A percentile compares a stretch with the other conserved stretches of the same genome.
These are phyloP conservation scores for Cirrhinus mrigala DNA, from an alignment of 2,797 vertebrate species.

Conservation along the genomic window DNA sequence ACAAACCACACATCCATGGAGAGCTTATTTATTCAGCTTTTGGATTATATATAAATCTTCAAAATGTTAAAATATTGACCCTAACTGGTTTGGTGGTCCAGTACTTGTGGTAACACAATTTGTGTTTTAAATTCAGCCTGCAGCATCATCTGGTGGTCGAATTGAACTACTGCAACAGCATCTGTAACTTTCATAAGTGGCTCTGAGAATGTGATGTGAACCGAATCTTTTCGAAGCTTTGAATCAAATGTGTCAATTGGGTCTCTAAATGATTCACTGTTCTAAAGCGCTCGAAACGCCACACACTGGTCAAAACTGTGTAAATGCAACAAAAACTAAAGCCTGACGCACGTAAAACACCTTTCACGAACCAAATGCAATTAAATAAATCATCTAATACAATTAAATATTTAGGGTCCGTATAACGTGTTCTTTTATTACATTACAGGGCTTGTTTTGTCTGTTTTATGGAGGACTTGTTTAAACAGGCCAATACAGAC, in stretches of 20 bases:
- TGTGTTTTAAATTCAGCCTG: not conserved
- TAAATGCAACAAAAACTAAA: not conserved
- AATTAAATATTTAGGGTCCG: not conserved
- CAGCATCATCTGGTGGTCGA: not conserved
- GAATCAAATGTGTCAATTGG: not conserved
- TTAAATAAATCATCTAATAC: not conserved
- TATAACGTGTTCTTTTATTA: too few species aligned
- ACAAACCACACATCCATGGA: too few species aligned
- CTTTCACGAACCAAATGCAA: not conserved
- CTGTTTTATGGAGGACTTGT: not conserved
- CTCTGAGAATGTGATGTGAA: not conserved
- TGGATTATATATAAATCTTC: too few species aligned
- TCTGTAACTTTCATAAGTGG: not conserved
- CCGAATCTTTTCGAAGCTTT: not conserved
- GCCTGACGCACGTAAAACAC: not conserved
- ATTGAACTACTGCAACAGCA: not conserved
- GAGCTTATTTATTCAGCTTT: too few species aligned
- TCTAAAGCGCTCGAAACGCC: not conserved
- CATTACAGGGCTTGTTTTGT: too few species aligned
- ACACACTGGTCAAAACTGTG: not conserved
- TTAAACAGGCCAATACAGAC: too few species aligned
- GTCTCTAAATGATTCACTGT: not conserved
- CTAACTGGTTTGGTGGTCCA: too few species aligned
- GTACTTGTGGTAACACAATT: too few species aligned
- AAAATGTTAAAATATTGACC: too few species aligned